Conservation (phyloP, 2,888 invertebrate genomes). For the Drosophila trichaetosa region DNA sequence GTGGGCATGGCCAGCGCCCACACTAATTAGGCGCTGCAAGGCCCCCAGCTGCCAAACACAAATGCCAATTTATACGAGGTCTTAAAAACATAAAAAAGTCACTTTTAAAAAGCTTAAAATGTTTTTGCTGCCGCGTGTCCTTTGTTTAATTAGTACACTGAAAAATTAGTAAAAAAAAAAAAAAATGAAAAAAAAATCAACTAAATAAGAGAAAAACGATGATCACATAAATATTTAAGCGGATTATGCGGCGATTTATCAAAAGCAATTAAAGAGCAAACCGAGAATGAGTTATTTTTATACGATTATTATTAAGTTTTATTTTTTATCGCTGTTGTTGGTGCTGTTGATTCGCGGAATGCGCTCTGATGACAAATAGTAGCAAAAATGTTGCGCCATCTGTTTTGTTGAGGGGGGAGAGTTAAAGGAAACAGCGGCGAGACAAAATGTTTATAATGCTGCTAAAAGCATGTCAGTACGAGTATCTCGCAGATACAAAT, state of each 20-base stretch:
- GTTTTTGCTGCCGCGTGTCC: conserved; percentile 46
- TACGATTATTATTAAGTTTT: conserved; percentile 42
- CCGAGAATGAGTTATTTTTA: conserved; percentile 53
- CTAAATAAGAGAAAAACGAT: conserved; percentile 34
- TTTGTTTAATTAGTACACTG: conserved; percentile 76
- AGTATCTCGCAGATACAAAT: conserved; percentile 72
- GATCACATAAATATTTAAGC: conserved; percentile 70
- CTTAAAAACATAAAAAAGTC: conserved; percentile 19
- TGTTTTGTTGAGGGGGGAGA: neutral
- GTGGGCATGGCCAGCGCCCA: conserved; percentile 53
- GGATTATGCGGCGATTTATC: conserved; percentile 79
- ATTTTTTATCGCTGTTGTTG: conserved; percentile 7
- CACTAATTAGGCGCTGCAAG: conserved; percentile 58
- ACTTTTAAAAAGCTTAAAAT: conserved; percentile 56
- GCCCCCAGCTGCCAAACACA: conserved; percentile 43
- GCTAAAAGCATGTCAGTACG: conserved; percentile 74
- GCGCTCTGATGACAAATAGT: conserved; percentile 74
- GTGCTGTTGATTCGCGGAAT: conserved; percentile 62
- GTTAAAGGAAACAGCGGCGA: conserved; percentile 18
- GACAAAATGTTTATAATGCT: conserved; percentile 77
- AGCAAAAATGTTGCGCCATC: conserved; percentile 73
- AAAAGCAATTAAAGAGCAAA: conserved; percentile 76
- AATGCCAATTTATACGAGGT: conserved; percentile 70
- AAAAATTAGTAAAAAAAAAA: conserved; percentile 64
- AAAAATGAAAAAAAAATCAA: conserved; percentile 12